Evolutionary conservation across 2,113 vertebrate species (phyloP).

Genomic region (Pristiophorus japonicus): DNA sequence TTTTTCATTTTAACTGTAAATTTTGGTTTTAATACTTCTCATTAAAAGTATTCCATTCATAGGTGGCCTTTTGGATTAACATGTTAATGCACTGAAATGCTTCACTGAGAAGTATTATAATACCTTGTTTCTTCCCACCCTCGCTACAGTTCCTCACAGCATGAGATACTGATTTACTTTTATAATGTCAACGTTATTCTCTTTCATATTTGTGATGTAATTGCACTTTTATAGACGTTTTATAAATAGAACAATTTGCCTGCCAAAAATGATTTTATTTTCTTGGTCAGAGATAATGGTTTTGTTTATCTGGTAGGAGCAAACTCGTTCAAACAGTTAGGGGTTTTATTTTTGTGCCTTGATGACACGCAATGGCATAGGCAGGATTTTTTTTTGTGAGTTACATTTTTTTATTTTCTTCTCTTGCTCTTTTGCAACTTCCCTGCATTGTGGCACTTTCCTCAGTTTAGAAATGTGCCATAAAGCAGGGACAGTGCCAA

Average conservation of each 20-base stretch:
- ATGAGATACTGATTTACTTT: background rate
- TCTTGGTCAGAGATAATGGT: background rate
- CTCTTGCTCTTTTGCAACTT: background rate
- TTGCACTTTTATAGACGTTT: background rate
- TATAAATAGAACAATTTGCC: background rate
- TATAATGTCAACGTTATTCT: background rate
- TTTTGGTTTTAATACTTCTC: background rate
- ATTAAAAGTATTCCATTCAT: background rate
- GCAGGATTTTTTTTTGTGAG: background rate
- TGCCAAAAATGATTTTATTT: background rate
- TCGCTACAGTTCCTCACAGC: background rate
- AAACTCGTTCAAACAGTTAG: background rate
- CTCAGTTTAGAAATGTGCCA: background rate
- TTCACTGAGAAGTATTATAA: too few relatives aligned
- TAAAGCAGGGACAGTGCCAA: background rate
- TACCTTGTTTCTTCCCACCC: background rate
- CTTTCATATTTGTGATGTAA: background rate
- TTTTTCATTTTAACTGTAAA: background rate
- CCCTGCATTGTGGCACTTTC: background rate
- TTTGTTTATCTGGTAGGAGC: background rate
- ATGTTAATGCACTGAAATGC: background rate
- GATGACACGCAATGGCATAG: background rate
- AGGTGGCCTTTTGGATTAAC: background rate
- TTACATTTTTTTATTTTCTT: background rate
- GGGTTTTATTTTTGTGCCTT: background rate